These are phyloP conservation scores for Xestia rhomboidea DNA, from an alignment of 2,888 invertebrate genomes.

Conservation along the genomic window DNA sequence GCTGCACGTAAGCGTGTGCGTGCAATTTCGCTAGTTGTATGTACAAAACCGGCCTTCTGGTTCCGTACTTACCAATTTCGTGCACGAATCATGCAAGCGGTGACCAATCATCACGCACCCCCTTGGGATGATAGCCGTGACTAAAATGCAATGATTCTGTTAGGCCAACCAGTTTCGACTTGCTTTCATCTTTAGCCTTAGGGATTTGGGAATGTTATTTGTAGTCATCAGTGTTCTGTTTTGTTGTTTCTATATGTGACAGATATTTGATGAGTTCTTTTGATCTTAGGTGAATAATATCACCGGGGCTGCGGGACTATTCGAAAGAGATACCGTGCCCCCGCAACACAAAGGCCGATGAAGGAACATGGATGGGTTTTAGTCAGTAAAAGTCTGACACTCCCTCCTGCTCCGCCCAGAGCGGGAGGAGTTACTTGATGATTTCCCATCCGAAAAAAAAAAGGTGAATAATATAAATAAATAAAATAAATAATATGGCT, in stretches of 20 bases:
- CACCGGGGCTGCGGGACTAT: too few relatives aligned
- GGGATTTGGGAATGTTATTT: slow-evolving; percentile 29
- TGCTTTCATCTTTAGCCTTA: slow-evolving; percentile 51
- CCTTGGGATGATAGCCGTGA: slow-evolving; percentile 56
- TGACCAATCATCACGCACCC: slow-evolving; percentile 48
- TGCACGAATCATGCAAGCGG: slow-evolving; percentile 43
- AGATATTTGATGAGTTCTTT: neutral
- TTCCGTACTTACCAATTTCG: neutral
- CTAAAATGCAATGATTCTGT: slow-evolving; percentile 56
- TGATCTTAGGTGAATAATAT: neutral
- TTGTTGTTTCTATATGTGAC: neutral
- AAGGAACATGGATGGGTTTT: too few relatives aligned
- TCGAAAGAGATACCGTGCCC: too few relatives aligned
- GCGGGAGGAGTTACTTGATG: too few relatives aligned
- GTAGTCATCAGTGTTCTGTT: neutral
- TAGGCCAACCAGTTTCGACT: slow-evolving; percentile 38
- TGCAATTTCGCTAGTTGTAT: neutral
- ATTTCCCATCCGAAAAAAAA: too few relatives aligned
- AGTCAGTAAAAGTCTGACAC: too few relatives aligned
- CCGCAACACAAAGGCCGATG: too few relatives aligned
- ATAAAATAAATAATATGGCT: too few relatives aligned
- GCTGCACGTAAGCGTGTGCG: neutral
- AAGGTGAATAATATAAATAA: too few relatives aligned
- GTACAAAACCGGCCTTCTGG: neutral
- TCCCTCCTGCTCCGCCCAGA: too few relatives aligned